Conservation (phyloP, 2,797 vertebrate genomes). For the Chanos chanos region DNA sequence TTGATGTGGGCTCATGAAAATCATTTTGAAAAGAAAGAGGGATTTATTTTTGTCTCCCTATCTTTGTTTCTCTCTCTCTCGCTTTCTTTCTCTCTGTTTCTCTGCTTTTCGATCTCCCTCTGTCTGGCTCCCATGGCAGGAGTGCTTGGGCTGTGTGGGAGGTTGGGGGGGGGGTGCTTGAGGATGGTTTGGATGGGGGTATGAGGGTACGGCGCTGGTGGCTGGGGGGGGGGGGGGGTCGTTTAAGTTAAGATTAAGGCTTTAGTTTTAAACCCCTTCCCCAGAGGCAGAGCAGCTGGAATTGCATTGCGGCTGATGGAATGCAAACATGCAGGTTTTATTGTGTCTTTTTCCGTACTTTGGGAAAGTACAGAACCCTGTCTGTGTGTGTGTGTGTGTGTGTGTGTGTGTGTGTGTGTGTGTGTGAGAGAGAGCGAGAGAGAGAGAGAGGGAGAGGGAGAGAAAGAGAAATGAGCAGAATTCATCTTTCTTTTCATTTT, state of each 20-base stretch:
- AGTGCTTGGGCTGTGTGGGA: conserved; percentile 8
- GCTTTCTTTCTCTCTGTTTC: too few relatives aligned
- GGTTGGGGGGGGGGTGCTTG: conserved; percentile 11
- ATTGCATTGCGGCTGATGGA: conserved; percentile 25
- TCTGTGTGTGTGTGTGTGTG: conserved; percentile 12
- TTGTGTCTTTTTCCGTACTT: not conserved
- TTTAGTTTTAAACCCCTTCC: conserved; percentile 24
- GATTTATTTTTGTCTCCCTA: conserved; percentile 5
- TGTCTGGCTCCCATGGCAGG: conserved; percentile 1
- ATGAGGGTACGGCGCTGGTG: conserved; percentile 9
- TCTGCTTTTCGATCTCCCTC: too few relatives aligned
- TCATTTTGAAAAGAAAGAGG: not conserved
- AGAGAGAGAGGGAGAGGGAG: not conserved
- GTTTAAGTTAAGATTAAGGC: conserved; percentile 6
- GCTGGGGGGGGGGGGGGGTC: conserved; percentile 9
- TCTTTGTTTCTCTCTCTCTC: too few relatives aligned
- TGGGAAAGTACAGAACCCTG: too few relatives aligned
- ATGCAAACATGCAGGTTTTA: conserved; percentile 15
- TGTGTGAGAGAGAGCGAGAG: too few relatives aligned
- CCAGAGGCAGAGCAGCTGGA: conserved; percentile 16
- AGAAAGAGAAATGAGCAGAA: not conserved
- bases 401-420: not conserved
- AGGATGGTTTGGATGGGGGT: not conserved
- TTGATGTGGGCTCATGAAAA: conserved; percentile 4
- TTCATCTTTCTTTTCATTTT: too few relatives aligned